Conservation (phyloP, 2,797 vertebrate genomes). For the Hybognathus amarus region DNA sequence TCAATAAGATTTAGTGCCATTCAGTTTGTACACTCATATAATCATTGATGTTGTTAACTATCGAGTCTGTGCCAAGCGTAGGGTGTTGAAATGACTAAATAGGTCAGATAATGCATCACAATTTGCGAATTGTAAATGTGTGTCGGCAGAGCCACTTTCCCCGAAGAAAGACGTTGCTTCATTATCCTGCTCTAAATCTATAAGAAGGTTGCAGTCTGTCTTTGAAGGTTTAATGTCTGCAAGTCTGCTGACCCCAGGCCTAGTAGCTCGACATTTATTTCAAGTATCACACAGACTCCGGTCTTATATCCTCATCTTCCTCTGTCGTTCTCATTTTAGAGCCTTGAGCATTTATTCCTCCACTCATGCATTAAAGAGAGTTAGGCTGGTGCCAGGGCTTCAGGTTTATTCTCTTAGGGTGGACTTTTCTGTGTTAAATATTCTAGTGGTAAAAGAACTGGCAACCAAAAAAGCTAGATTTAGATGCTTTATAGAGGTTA, state of each 20-base stretch:
- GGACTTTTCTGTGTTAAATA: neutral
- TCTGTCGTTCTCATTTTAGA: neutral
- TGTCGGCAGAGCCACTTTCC: slow-evolving; percentile 22
- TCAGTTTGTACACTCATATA: slow-evolving; percentile 20
- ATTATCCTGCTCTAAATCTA: slow-evolving; percentile 40
- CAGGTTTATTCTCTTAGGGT: neutral
- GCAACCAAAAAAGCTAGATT: neutral
- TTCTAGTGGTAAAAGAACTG: neutral
- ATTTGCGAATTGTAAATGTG: neutral
- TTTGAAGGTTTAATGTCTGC: slow-evolving; percentile 30
- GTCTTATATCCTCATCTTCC: slow-evolving; percentile 17
- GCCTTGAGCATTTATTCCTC: neutral
- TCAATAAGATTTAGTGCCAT: slow-evolving; percentile 46
- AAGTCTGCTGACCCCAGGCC: slow-evolving; percentile 52
- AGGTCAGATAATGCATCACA: slow-evolving; percentile 32
- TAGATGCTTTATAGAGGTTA: neutral
- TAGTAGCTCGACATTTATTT: slow-evolving; percentile 54
- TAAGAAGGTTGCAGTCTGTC: slow-evolving; percentile 34
- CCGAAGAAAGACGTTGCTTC: slow-evolving; percentile 1
- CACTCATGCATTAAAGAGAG: neutral
- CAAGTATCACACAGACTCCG: slow-evolving; percentile 20
- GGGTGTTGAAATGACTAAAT: slow-evolving; percentile 25
- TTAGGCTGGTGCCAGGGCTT: neutral
- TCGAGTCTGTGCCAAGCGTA: neutral
- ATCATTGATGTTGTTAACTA: slow-evolving; percentile 37